Percentiles rank a stretch among this genome's conserved stretches.
Evolutionary conservation across 2,888 invertebrate species (phyloP).

Genomic region (Adela reaumurella): DNA sequence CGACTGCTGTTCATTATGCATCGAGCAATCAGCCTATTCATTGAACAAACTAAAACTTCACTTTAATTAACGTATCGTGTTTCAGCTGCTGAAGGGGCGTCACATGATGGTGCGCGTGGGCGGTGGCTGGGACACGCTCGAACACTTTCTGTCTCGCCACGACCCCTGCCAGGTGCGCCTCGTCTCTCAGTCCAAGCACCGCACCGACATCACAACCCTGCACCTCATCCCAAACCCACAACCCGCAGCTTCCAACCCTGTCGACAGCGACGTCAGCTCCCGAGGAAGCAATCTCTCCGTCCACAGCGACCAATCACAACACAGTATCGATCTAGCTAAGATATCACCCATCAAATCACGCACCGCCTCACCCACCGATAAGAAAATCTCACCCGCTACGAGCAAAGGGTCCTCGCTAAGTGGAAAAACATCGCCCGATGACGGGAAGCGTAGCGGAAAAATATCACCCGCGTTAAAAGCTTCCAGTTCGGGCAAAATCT

Average conservation of each 20-base stretch:
- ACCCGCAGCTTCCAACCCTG: constrained; percentile 6
- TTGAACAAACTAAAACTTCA: no score
- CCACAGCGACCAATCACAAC: constrained; percentile 13
- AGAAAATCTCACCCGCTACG: constrained; percentile 19
- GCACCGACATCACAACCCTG: constrained; percentile 16
- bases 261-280: constrained; percentile 23
- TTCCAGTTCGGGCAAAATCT: constrained; percentile 20
- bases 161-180: constrained; percentile 78
- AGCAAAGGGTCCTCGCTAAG: constrained; percentile 31
- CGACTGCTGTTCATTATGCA: no score
- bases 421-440: constrained; percentile 26
- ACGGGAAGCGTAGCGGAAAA: constrained; percentile 15
- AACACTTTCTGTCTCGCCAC: constrained; percentile 86
- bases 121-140: constrained; percentile 91
- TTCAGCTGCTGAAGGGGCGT: constrained; percentile 80
- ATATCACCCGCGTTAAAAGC: constrained; percentile 21
- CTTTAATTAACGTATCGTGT: no score
- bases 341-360: not conserved
- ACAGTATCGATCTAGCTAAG: constrained; percentile 11
- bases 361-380: not conserved
- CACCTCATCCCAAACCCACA: not conserved
- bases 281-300: constrained; percentile 15
- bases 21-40: no score
- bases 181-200: constrained; percentile 41
- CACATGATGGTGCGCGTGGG: constrained; percentile 96